Evolutionary conservation across 2,113 vertebrate species (phyloP).

Genomic region (Aramus guarauna): DNA sequence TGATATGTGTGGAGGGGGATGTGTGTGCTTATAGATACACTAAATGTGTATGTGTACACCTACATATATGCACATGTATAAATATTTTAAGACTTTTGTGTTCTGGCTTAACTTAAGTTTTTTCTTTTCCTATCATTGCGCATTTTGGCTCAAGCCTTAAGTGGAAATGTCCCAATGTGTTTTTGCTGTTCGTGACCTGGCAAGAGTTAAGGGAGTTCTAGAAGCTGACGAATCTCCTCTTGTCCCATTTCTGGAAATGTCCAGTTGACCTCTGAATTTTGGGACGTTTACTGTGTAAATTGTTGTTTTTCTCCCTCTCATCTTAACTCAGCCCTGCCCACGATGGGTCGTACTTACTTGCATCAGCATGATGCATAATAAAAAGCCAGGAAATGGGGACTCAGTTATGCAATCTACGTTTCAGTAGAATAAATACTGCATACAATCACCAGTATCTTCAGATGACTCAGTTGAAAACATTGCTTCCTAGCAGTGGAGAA

Average conservation of each 20-base stretch:
- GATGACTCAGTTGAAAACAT: conserved; percentile 47
- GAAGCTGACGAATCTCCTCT: background rate
- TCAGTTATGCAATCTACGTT: conserved; percentile 10
- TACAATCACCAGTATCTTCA: conserved; percentile 29
- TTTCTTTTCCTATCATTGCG: background rate
- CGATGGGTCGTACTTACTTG: background rate
- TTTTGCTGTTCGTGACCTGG: conserved; percentile 11
- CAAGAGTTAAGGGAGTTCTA: background rate
- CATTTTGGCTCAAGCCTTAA: background rate
- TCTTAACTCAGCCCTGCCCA: background rate
- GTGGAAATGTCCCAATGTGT: background rate
- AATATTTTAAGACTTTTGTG: background rate
- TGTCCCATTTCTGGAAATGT: background rate
- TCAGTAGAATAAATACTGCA: conserved; percentile 37
- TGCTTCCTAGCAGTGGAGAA: conserved; percentile 13
- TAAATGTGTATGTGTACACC: background rate
- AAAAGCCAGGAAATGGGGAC: conserved; percentile 45
- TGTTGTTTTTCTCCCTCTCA: background rate
- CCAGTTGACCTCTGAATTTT: background rate
- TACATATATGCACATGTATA: background rate
- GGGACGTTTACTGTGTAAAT: background rate
- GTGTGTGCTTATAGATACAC: background rate
- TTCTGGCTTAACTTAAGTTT: background rate
- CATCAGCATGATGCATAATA: background rate
- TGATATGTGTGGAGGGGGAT: background rate